These are phyloP conservation scores for Homarus gammarus DNA, from an alignment of 2,888 invertebrate genomes.

Conservation along the genomic window DNA sequence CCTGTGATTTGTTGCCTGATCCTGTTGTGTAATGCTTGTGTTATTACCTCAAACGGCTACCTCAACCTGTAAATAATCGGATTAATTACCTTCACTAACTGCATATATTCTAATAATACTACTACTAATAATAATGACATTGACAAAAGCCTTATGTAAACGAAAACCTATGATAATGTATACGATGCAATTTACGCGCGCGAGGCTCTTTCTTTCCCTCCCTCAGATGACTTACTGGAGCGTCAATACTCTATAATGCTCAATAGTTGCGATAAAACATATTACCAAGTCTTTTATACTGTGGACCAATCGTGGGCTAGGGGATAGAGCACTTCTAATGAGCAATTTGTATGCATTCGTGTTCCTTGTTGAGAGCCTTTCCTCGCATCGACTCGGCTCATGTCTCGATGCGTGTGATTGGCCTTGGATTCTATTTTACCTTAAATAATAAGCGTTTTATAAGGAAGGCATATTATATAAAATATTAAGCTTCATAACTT, in stretches of 20 bases:
- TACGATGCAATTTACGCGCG: not conserved
- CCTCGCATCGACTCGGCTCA: constrained; percentile 33
- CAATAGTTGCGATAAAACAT: constrained; percentile 12
- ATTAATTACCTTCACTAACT: too few species aligned
- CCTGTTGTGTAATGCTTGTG: too few species aligned
- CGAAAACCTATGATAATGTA: too few species aligned
- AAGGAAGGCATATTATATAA: too few species aligned
- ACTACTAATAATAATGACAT: too few species aligned
- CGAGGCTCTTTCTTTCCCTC: not conserved
- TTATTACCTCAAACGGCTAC: too few species aligned
- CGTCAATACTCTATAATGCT: not conserved
- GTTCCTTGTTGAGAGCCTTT: constrained; percentile 18
- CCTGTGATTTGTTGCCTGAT: too few species aligned
- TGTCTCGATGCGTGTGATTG: not conserved
- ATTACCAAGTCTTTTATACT: constrained; percentile 31
- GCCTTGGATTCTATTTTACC: not conserved
- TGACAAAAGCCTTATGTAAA: too few species aligned
- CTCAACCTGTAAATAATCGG: too few species aligned
- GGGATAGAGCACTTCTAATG: constrained; percentile 24
- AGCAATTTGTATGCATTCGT: constrained; percentile 65
- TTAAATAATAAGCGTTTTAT: too few species aligned
- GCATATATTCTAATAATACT: too few species aligned
- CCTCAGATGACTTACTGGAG: not conserved
- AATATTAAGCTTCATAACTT: too few species aligned
- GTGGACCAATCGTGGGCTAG: constrained; percentile 22